Evolutionary conservation across 2,113 vertebrate species (phyloP).

Genomic region (Columba janthina): DNA sequence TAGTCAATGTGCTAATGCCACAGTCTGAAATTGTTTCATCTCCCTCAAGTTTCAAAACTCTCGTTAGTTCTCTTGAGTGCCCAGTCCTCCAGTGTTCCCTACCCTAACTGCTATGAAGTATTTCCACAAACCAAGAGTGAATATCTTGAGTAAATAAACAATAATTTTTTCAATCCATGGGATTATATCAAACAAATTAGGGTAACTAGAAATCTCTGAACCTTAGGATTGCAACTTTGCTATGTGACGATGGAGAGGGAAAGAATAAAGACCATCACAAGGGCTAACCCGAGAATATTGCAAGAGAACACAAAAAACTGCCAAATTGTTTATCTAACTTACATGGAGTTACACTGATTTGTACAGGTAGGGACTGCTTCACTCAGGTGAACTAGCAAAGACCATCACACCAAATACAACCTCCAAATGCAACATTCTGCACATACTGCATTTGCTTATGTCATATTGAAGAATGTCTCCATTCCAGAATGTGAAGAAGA

Average conservation of each 20-base stretch:
- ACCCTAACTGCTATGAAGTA: not conserved
- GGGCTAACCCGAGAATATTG: not conserved
- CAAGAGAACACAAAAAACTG: not conserved
- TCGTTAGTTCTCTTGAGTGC: not conserved
- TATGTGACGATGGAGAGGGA: not conserved
- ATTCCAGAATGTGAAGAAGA: not conserved
- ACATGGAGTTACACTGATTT: not conserved
- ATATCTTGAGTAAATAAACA: not conserved
- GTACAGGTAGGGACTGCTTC: not conserved
- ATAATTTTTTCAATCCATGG: not conserved
- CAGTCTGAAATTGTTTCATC: not conserved
- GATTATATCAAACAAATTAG: not conserved
- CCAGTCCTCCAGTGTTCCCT: not conserved
- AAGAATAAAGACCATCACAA: not conserved
- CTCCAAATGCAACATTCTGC: not conserved
- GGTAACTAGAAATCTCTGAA: not conserved
- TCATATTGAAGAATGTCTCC: not conserved
- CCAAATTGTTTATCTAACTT: not conserved
- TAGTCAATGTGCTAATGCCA: not conserved
- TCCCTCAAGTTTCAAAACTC: not conserved
- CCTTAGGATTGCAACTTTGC: not conserved
- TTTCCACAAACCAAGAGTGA: not conserved
- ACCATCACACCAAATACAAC: not conserved
- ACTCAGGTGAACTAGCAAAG: not conserved
- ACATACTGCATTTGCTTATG: not conserved